Conservation (phyloP, 1,140 invertebrate genomes). For the Chrysopa pallens region DNA sequence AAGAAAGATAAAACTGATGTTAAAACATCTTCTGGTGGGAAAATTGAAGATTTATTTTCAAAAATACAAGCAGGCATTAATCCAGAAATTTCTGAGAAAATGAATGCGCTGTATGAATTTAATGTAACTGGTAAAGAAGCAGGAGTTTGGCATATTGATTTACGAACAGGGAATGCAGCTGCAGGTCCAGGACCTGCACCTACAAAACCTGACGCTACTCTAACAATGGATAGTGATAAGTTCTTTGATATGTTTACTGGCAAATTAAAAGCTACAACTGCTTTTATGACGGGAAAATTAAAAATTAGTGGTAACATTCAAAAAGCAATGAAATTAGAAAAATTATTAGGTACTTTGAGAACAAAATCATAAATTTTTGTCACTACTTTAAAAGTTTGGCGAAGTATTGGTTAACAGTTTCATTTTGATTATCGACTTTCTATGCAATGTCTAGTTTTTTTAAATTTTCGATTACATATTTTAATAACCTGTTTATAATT, state of each 20-base stretch:
- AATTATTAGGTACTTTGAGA: constrained; percentile 74
- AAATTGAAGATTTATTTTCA: constrained; percentile 45
- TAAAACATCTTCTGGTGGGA: constrained; percentile 5
- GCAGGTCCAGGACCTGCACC: constrained; percentile 60
- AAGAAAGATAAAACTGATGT: no score
- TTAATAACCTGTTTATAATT: no score
- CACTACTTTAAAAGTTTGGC: no score
- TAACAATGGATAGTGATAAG: constrained; percentile 65
- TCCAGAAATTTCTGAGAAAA: constrained; percentile 60
- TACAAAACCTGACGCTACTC: constrained; percentile 56
- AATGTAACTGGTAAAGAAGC: constrained; percentile 63
- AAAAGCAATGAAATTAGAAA: constrained; percentile 92
- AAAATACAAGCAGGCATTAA: constrained; percentile 45
- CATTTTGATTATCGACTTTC: no score
- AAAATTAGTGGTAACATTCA: constrained; percentile 87
- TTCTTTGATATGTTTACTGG: constrained; percentile 65
- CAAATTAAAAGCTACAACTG: constrained; percentile 75
- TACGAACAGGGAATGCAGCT: constrained; percentile 69
- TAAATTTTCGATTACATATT: no score
- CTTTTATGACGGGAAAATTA: constrained; percentile 92
- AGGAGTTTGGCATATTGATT: constrained; percentile 73
- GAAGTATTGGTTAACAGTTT: no score
- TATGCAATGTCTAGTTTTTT: no score
- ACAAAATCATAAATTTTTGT: no score
- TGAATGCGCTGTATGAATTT: constrained; percentile 75